phyloP scores from a whole-genome alignment of 2,888 invertebrate genomes.

The Lasioglossum morio region DNA sequence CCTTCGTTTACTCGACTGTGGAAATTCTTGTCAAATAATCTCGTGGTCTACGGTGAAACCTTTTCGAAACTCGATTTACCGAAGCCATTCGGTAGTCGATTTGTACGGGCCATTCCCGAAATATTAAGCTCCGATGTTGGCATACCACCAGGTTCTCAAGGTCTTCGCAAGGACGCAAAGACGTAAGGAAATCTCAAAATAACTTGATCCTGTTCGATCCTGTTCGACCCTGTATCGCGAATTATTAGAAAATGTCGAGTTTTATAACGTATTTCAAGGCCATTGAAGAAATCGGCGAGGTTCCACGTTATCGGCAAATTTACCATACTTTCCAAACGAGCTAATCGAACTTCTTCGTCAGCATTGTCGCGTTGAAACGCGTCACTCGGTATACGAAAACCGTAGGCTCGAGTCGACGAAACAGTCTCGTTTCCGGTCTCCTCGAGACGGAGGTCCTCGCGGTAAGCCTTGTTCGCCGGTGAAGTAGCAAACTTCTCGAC shows the following conservation, averaged over 20 bases:
- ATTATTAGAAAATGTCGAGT: too few relatives aligned
- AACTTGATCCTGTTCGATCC: not conserved
- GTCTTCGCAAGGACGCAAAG: not conserved
- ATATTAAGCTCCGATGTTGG: slow-evolving; percentile 1
- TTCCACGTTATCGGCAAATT: too few relatives aligned
- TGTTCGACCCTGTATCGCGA: not conserved
- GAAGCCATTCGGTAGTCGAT: not conserved
- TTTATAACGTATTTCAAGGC: too few relatives aligned
- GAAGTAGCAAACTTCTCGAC: slow-evolving; percentile 5
- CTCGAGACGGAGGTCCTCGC: not conserved
- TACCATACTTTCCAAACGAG: too few relatives aligned
- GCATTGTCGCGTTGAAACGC: not conserved
- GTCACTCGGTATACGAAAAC: not conserved
- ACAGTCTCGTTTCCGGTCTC: not conserved
- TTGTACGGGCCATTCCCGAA: not conserved
- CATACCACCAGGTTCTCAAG: not conserved
- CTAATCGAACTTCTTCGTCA: too few relatives aligned
- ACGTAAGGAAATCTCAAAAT: not conserved
- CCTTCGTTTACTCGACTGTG: not conserved
- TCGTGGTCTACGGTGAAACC: not conserved
- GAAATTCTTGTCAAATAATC: not conserved
- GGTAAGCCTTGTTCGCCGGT: not conserved
- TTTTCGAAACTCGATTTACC: not conserved
- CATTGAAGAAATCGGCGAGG: too few relatives aligned
- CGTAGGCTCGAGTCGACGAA: not conserved